phyloP scores from a whole-genome alignment of 2,113 vertebrate genomes.

The Pseudorhombus dupliciocellatus region DNA sequence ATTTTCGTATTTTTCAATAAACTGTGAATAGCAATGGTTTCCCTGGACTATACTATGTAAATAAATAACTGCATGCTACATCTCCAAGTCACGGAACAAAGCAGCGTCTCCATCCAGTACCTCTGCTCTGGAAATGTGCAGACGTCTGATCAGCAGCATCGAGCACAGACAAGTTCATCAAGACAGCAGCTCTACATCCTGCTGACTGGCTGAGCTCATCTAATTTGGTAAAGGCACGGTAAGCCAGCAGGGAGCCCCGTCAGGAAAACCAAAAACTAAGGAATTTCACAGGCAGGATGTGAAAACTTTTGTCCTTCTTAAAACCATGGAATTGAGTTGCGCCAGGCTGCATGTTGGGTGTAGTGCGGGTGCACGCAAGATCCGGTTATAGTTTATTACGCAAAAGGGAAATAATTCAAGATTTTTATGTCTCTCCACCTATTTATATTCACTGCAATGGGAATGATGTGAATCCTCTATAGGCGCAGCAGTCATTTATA shows the following conservation, averaged over 20 bases:
- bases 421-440: not conserved
- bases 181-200: not conserved
- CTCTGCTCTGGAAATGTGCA: not conserved
- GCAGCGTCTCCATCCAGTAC: not conserved
- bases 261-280: not conserved
- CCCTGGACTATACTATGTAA: not conserved
- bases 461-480: not conserved
- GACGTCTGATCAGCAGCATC: not conserved
- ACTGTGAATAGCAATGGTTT: not conserved
- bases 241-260: not conserved
- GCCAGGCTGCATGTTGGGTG: no score
- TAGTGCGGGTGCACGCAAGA: no score
- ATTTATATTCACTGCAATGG: not conserved
- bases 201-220: not conserved
- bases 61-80: not conserved
- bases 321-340: not conserved
- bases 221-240: not conserved
- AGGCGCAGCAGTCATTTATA: not conserved
- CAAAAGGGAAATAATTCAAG: not conserved
- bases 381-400: no score
- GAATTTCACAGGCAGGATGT: not conserved
- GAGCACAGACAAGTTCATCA: not conserved
- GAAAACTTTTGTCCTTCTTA: not conserved
- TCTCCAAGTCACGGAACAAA: slow-evolving; percentile 6
- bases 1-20: not conserved